phyloP scores from a whole-genome alignment of 2,113 vertebrate species.

The Noturus placidus region DNA sequence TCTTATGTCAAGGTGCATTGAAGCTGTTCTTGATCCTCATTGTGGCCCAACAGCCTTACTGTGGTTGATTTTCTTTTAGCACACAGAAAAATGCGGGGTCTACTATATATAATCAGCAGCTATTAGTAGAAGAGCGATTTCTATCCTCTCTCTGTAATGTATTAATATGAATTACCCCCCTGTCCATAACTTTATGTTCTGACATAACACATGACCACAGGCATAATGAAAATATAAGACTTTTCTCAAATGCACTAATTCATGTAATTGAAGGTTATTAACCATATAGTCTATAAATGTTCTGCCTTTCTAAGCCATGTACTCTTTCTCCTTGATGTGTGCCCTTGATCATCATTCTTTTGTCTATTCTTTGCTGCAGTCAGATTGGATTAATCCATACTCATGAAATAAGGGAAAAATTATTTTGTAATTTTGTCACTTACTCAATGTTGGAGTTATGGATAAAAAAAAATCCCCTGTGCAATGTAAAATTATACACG shows the following conservation, averaged over 20 bases:
- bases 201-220: not conserved
- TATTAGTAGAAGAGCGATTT: not conserved
- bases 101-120: not conserved
- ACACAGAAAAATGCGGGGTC: not conserved
- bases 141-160: not conserved
- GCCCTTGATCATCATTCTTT: not conserved
- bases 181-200: not conserved
- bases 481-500: conserved; percentile 42
- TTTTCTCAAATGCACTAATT: not conserved
- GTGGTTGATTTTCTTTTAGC: not conserved
- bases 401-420: conserved; percentile 1
- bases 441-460: not conserved
- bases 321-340: not conserved
- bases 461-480: conserved; percentile 22
- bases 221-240: not conserved
- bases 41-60: not conserved
- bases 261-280: not conserved
- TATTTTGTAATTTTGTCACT: not conserved
- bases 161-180: not conserved
- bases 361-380: not conserved
- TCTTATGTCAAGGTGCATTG: not conserved
- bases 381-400: not conserved
- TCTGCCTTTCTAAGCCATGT: not conserved
- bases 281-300: not conserved
- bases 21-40: not conserved